A percentile compares a stretch with the other conserved stretches of the same genome.
Conservation (phyloP, 1,140 invertebrate species). For the Drosophila auraria region DNA sequence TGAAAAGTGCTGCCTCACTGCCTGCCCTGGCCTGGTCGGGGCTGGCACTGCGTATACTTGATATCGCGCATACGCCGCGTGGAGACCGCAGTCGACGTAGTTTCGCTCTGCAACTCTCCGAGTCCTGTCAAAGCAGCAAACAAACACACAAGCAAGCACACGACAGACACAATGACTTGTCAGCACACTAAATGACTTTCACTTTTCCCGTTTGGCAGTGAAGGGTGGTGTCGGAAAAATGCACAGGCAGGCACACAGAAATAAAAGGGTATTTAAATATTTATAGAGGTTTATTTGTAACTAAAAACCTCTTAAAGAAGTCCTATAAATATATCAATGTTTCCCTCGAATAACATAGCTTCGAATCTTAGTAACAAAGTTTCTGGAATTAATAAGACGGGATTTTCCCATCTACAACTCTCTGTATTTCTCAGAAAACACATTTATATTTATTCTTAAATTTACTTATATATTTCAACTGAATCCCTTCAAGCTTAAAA, state of each 20-base stretch:
- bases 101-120: conserved; percentile 2
- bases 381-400: too few species aligned
- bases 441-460: background rate
- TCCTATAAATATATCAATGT: background rate
- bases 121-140: conserved; percentile 61
- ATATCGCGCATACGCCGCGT: conserved; percentile 74
- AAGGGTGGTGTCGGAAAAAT: conserved; percentile 10
- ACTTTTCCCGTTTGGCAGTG: conserved; percentile 50
- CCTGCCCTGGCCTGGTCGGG: background rate
- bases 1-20: conserved; percentile 68
- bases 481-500: fast-evolving
- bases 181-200: conserved; percentile 72
- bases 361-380: too few species aligned
- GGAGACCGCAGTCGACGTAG: conserved; percentile 25
- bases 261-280: background rate
- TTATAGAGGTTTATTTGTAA: background rate
- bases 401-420: background rate
- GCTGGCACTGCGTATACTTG: conserved; percentile 63
- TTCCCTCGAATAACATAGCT: background rate
- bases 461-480: background rate
- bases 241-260: background rate
- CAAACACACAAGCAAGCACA: conserved; percentile 39
- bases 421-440: background rate
- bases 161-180: conserved; percentile 53
- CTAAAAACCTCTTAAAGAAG: background rate